These are phyloP conservation scores for Ibycter americanus DNA, from an alignment of 2,797 vertebrate species.

Conservation along the genomic window DNA sequence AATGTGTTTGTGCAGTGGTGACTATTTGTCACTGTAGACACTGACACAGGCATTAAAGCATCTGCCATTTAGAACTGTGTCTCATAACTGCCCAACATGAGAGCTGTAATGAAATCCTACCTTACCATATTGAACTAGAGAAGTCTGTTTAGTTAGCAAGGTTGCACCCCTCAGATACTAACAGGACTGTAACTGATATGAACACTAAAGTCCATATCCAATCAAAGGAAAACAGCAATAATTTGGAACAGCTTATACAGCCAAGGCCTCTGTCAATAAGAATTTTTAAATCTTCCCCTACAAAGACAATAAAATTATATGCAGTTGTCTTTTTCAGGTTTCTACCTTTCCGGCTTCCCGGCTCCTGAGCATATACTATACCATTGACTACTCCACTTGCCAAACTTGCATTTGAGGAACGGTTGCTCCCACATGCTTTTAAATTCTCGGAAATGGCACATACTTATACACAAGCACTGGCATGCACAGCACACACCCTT, in stretches of 20 bases:
- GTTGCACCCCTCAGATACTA: constrained; percentile 58
- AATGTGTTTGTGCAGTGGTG: constrained; percentile 83
- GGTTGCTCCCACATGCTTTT: background rate
- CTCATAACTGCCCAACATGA: constrained; percentile 77
- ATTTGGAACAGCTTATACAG: constrained; percentile 40
- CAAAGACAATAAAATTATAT: background rate
- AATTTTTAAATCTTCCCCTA: background rate
- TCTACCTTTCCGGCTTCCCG: background rate
- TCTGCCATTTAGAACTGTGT: constrained; percentile 72
- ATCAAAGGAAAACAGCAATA: constrained; percentile 65
- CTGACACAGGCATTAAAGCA: constrained; percentile 74
- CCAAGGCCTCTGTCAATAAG: background rate
- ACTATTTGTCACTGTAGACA: constrained; percentile 74
- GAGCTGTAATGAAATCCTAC: constrained; percentile 71
- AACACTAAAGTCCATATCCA: constrained; percentile 65
- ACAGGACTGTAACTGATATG: constrained; percentile 64
- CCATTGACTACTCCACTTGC: background rate
- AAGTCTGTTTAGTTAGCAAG: constrained; percentile 75
- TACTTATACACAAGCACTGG: background rate
- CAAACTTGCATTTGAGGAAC: background rate
- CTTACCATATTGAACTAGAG: constrained; percentile 68
- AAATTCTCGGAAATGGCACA: background rate
- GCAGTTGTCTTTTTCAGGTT: background rate
- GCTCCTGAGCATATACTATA: background rate
- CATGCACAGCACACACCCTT: background rate